These are phyloP conservation scores for Neoscelio sp. DNA, from an alignment of 2,888 invertebrate genomes.

Conservation along the genomic window DNA sequence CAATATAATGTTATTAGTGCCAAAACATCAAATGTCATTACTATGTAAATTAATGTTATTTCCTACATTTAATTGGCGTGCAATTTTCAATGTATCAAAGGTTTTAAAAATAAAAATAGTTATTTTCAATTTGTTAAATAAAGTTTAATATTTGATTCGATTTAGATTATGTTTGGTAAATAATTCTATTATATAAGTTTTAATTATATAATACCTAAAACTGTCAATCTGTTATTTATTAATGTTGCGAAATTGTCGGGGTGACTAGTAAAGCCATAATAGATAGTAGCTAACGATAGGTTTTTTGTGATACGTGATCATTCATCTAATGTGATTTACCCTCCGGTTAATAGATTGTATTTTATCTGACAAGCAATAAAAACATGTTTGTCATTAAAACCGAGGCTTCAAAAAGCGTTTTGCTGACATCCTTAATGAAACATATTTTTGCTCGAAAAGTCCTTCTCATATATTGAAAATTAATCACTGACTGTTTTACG, in stretches of 20 bases:
- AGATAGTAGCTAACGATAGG: conserved; percentile 56
- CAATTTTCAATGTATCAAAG: too few species aligned
- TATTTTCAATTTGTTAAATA: too few species aligned
- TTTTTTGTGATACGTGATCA: conserved; percentile 46
- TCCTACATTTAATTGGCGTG: too few species aligned
- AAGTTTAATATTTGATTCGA: too few species aligned
- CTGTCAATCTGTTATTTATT: conserved; percentile 29
- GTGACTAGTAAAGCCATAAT: conserved; percentile 38
- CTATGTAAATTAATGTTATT: conserved; percentile 21
- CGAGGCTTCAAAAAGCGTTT: conserved; percentile 35
- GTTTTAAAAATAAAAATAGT: too few species aligned
- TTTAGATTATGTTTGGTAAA: too few species aligned
- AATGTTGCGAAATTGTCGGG: conserved; percentile 25
- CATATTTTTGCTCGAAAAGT: conserved; percentile 17
- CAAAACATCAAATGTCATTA: not conserved
- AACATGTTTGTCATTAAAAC: conserved; percentile 53
- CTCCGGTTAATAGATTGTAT: conserved; percentile 55
- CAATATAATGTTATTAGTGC: not conserved
- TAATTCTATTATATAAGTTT: conserved; percentile 5
- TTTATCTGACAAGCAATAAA: conserved; percentile 57
- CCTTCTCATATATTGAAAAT: conserved; percentile 32
- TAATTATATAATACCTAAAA: conserved; percentile 30
- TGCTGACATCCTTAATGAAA: conserved; percentile 36
- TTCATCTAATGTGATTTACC: conserved; percentile 50
- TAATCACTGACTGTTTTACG: conserved; percentile 26